Base-by-base conservation (phyloP, 2,888 invertebrate genomes). In the Drosophila rellima region DNA sequence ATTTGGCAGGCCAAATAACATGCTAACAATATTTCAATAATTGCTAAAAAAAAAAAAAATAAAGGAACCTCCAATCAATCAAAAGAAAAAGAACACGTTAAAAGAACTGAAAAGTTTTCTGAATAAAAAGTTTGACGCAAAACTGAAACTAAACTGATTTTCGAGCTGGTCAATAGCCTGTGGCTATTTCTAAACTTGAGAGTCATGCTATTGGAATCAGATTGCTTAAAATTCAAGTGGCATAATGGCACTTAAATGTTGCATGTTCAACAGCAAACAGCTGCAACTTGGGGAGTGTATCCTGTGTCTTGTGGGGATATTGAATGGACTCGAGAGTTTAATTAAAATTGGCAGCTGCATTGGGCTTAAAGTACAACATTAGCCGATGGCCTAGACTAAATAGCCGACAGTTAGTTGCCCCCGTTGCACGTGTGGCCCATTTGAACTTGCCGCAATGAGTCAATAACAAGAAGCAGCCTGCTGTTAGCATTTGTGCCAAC, bases 11-110 rank as follows among this genome's bases (percentile, higher is more conserved):
- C 33, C 33, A 45, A 39, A 20, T 26, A 33, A 6, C 39, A n/a
- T 18, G 35, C 64, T 10, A 13, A n/a, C 47, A 60, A 63, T 65
- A 71, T 72, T 81, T 80, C 86, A 88, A 82, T 86, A 85, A 83
- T 64, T 68, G 63, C 35, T 48, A 20, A 57, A 48, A 20, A 11
- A 54, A 45, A 20, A 39, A 8, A 39, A 17, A 17, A 17, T 4
- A 17, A 17, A 17, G 2, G 17, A 17, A 17, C 39, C 39, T 11
- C 1, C 65, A 88, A 88, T 88, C 82, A 84, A 54, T 45, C 35
- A 39, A 37, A 61, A 78, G 51, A 66, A 37, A n/a, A 29, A 20
- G 10, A 17, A 45, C n/a, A 31, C 8, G 31, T 2, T 13, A 2
- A 6, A 44, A 37, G 15, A 37, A 48, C 10, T 23, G 20, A 17